phyloP scores from a whole-genome alignment of 2,797 vertebrate species.

The Eremophila alpestris region DNA sequence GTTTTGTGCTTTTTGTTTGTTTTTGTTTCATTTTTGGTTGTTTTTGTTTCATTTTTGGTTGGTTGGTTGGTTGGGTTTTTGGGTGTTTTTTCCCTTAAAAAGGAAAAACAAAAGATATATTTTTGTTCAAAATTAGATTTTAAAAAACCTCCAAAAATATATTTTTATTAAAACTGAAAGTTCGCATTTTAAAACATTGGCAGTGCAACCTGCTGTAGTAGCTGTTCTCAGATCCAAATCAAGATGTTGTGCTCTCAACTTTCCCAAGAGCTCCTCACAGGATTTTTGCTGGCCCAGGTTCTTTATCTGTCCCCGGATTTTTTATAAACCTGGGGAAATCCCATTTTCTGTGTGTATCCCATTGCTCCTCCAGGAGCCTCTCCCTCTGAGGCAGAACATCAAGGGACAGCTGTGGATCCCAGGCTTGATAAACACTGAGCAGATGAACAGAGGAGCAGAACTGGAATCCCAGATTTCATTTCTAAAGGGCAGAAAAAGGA shows the following conservation, averaged over 20 bases:
- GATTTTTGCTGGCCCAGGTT: background rate
- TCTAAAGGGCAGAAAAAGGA: background rate
- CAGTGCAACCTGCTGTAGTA: background rate
- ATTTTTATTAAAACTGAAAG: background rate
- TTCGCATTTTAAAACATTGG: background rate
- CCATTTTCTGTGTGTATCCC: background rate
- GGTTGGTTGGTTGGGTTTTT: too few relatives aligned
- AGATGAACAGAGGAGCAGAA: background rate
- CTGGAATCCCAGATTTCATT: background rate
- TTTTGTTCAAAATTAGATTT: background rate
- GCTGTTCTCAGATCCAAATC: background rate
- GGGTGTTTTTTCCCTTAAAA: background rate
- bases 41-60: too few relatives aligned
- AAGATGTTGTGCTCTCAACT: background rate
- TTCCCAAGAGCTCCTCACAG: background rate
- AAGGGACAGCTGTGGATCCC: background rate
- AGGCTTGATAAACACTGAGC: background rate
- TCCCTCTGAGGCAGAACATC: background rate
- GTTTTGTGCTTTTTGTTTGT: too few relatives aligned
- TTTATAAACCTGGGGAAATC: background rate
- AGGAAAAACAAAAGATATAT: rapidly evolving
- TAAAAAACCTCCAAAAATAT: background rate
- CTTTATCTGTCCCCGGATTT: background rate
- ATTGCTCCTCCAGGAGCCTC: background rate
- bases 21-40: too few relatives aligned